These are phyloP conservation scores for Sardinella longiceps DNA, from an alignment of 2,797 vertebrate species.

Conservation along the genomic window DNA sequence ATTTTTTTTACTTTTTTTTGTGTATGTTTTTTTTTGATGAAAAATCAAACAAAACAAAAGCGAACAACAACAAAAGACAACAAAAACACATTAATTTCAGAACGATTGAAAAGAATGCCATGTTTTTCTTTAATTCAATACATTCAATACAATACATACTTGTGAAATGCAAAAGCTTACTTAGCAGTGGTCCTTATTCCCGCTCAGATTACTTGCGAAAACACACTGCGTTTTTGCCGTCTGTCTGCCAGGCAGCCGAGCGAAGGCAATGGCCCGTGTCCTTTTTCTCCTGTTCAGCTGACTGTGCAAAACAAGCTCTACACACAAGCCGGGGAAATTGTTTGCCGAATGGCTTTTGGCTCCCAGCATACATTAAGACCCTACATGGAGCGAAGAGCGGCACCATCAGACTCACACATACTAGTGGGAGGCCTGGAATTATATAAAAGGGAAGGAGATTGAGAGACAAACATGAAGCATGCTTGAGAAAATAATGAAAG, in stretches of 20 bases:
- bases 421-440: background rate
- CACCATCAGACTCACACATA: background rate
- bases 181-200: background rate
- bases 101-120: too few species aligned
- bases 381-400: slow-evolving; percentile 32
- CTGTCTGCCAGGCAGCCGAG: background rate
- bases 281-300: slow-evolving; percentile 15
- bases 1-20: too few species aligned
- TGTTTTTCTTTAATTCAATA: too few species aligned
- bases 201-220: background rate
- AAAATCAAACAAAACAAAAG: too few species aligned
- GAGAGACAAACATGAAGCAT: background rate
- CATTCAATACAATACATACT: background rate
- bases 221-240: background rate
- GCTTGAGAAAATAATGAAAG: background rate
- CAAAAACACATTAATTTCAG: too few species aligned
- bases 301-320: slow-evolving; percentile 21
- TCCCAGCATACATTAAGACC: slow-evolving; percentile 45
- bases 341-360: slow-evolving; percentile 52
- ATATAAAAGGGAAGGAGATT: background rate
- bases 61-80: too few species aligned
- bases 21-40: too few species aligned
- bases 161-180: background rate
- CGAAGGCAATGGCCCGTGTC: slow-evolving; percentile 5
- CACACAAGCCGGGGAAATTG: slow-evolving; percentile 40